A percentile compares a stretch with the other conserved stretches of the same genome.
Evolutionary conservation across 1,140 invertebrate genomes (phyloP).

Genomic region (Myzus persicae): DNA sequence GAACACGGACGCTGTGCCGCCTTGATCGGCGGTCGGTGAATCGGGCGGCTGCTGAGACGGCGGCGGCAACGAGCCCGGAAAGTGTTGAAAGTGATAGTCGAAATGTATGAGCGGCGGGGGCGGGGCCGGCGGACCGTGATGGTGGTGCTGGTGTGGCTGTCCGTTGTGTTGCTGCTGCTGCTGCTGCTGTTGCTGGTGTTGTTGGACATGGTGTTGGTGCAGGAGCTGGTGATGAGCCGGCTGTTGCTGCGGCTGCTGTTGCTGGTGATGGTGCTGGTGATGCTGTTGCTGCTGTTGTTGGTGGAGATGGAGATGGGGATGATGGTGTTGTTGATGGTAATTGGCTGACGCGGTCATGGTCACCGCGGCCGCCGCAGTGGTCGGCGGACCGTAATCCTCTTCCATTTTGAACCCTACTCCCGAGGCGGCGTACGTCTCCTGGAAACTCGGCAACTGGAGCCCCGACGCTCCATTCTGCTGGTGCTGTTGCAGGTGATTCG

Average conservation of each 20-base stretch:
- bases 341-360: slow-evolving; percentile 47
- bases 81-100: slow-evolving; percentile 63
- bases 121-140: slow-evolving; percentile 59
- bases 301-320: slow-evolving; percentile 60
- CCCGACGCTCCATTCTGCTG: slow-evolving; percentile 68
- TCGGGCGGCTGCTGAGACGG: slow-evolving; percentile 63
- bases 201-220: slow-evolving; percentile 63
- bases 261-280: slow-evolving; percentile 61
- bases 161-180: slow-evolving; percentile 3
- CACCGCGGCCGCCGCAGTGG: slow-evolving; percentile 58
- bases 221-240: slow-evolving; percentile 45
- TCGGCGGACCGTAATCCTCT: slow-evolving; percentile 73
- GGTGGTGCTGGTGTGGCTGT: slow-evolving; percentile 35
- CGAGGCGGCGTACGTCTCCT: slow-evolving; percentile 62
- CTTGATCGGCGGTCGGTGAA: slow-evolving; percentile 62
- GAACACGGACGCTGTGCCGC: slow-evolving; percentile 63
- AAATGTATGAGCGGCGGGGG: slow-evolving; percentile 65
- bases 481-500: slow-evolving; percentile 62
- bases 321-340: slow-evolving; percentile 61
- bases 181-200: slow-evolving; percentile 59
- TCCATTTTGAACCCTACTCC: slow-evolving; percentile 64
- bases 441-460: slow-evolving; percentile 64
- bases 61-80: slow-evolving; percentile 68
- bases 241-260: slow-evolving; percentile 56
- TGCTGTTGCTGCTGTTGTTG: slow-evolving; percentile 61